A percentile compares a stretch with the other conserved stretches of the same genome.
Evolutionary conservation across 2,888 invertebrate species (phyloP).

Genomic region (Acleris holmiana): DNA sequence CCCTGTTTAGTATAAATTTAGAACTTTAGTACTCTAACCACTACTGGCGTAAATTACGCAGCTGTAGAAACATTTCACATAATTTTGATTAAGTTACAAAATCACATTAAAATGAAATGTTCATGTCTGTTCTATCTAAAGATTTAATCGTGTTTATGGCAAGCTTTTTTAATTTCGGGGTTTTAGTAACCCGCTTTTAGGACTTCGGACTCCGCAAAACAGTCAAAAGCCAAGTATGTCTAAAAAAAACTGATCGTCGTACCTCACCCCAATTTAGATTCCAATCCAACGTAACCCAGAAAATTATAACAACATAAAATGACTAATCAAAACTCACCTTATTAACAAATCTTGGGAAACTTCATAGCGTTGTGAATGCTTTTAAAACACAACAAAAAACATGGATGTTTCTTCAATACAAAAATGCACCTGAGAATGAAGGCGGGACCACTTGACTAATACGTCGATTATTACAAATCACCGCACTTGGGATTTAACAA

Average conservation of each 20-base stretch:
- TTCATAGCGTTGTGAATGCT: conserved; percentile 70
- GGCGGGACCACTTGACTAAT: conserved; percentile 82
- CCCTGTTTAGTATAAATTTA: conserved; percentile 17
- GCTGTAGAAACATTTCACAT: conserved; percentile 22
- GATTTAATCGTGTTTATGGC: conserved; percentile 2
- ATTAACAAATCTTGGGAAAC: conserved; percentile 78
- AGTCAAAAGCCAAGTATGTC: conserved; percentile 7
- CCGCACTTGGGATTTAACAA: conserved; percentile 48
- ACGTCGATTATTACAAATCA: conserved; percentile 77
- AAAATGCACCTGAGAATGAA: conserved; percentile 84
- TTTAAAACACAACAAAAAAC: conserved; percentile 77
- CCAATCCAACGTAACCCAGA: conserved; percentile 67
- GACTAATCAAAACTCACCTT: conserved; percentile 70
- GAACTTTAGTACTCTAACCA: conserved; percentile 23
- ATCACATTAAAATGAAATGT: neutral
- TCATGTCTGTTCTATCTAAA: conserved; percentile 14
- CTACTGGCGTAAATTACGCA: conserved; percentile 28
- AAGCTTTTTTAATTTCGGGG: no score
- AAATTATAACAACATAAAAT: conserved; percentile 72
- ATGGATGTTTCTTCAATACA: conserved; percentile 79
- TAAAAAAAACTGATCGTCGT: conserved; percentile 41
- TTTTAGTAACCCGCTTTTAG: no score
- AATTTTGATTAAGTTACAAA: conserved; percentile 27
- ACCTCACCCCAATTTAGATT: conserved; percentile 71
- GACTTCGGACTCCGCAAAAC: neutral